Evolutionary conservation across 2,113 vertebrate genomes (phyloP), one percentile per base, ranked within the genome.

Genomic region (Leptobrachium ailaonicum): DNA sequence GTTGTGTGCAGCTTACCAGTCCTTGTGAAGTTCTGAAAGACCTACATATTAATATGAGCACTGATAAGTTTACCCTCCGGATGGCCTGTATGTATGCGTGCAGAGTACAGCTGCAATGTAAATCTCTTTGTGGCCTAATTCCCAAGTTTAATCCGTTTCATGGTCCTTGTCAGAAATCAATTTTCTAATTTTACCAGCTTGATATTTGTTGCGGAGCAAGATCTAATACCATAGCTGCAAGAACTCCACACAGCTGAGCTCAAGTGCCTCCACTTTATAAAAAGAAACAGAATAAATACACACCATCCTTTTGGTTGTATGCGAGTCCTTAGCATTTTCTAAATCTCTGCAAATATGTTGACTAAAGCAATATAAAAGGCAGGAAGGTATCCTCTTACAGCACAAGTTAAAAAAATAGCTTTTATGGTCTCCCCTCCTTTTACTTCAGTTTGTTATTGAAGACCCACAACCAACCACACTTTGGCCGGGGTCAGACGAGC

Each of bases 121-220:
- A 79, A 73, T 66, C 60, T 73, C 44, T 54, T 66, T 56, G 69
- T 73, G 70, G 69, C 77, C 69, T 62, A 77, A 77, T 77, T 77
- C 56, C 54, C 43, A 43, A 10, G 2, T 42, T 14, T 71, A 77
- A 77, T 70, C 67, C 66, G 45, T 70, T 77, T 77, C 50, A 70
- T 13, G 12, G 54, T 47, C 66, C 67, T 77, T 62, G 66, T 77
- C 68, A 66, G 44, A 71, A 77, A 77, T 77, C 66, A 70, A 70
- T 77, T 71, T 71, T 62, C 50, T 77, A 69, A 69, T 68, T 76
- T 62, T 7, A 60, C 54, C 62, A 54, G 10, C 11, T 42, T 77
- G 54, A 62, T 62, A 70, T 70, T 77, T 62, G 53, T 77, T 47
- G 66, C 41, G 43, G 76, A 41, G 68, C n/a, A 77, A 70, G 42